Conservation (phyloP, 2,797 vertebrate genomes). For the Epinephelus awoara region DNA sequence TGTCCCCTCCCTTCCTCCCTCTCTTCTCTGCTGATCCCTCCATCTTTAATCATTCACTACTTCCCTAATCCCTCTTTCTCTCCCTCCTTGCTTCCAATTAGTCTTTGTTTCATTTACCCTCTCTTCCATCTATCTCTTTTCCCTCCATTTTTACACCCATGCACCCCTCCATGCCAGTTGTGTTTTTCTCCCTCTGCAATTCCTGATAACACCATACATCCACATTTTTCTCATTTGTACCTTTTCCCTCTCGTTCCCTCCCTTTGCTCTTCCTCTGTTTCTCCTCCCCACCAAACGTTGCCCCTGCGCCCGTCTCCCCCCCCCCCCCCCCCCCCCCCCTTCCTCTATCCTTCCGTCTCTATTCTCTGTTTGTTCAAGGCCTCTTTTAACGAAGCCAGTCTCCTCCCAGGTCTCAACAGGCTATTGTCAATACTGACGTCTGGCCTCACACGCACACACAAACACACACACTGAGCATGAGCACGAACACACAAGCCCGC, state of each 20-base stretch:
- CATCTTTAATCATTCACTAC: conserved; percentile 50
- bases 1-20: conserved; percentile 19
- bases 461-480: conserved; percentile 15
- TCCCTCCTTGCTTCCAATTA: conserved; percentile 27
- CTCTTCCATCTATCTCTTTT: conserved; percentile 21
- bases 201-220: conserved; percentile 1
- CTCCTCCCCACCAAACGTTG: conserved; percentile 8
- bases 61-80: conserved; percentile 46
- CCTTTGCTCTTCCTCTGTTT: conserved; percentile 17
- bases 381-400: conserved; percentile 71
- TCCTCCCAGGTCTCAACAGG: conserved; percentile 73
- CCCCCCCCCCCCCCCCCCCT: conserved; percentile 5
- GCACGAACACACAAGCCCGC: conserved; percentile 36
- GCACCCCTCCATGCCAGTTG: background rate
- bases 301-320: conserved; percentile 16
- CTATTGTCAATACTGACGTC: conserved; percentile 73
- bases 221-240: conserved; percentile 27
- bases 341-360: conserved; percentile 40
- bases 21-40: conserved; percentile 9
- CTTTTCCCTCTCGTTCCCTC: conserved; percentile 14
- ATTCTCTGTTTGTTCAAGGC: conserved; percentile 78
- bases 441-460: conserved; percentile 50
- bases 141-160: conserved; percentile 15
- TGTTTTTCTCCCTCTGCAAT: background rate
- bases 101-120: conserved; percentile 33